Conservation (phyloP, 2,888 invertebrate genomes). For the Dendrolimus houi region DNA sequence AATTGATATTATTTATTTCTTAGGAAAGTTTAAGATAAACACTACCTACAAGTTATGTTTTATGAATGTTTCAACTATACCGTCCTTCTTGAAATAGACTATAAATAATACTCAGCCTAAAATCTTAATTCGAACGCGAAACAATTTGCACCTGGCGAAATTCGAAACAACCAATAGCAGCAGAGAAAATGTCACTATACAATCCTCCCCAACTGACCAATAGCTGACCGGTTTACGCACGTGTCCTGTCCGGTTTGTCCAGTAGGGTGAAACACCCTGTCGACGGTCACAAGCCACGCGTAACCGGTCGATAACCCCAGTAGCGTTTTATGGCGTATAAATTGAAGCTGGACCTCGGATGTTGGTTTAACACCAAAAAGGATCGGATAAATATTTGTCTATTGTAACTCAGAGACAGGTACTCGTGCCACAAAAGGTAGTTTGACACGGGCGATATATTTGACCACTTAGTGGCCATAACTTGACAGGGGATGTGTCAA, state of each 20-base stretch:
- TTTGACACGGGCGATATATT: constrained; percentile 60
- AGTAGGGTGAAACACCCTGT: constrained; percentile 21
- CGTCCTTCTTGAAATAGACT: too few relatives aligned
- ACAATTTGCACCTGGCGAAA: constrained; percentile 50
- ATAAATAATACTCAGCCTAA: constrained; percentile 2
- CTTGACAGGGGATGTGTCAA: constrained; percentile 36
- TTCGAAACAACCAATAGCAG: constrained; percentile 35
- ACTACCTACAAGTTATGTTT: too few relatives aligned
- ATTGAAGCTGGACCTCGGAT: constrained; percentile 65
- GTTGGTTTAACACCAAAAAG: constrained; percentile 35
- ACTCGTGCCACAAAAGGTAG: constrained; percentile 43
- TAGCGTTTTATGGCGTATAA: constrained; percentile 41
- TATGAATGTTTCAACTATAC: too few relatives aligned
- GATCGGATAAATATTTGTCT: constrained; percentile 50
- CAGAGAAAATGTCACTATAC: constrained; percentile 12
- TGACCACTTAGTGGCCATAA: constrained; percentile 61
- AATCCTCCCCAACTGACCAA: constrained; percentile 50
- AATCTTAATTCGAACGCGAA: constrained; percentile 7
- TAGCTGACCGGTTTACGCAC: constrained; percentile 56
- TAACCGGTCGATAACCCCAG: constrained; percentile 1
- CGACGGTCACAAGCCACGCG: constrained; percentile 20
- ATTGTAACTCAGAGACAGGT: constrained; percentile 55
- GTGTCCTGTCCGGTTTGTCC: constrained; percentile 41
- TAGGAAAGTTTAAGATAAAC: too few relatives aligned
- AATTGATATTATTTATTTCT: too few relatives aligned